Base-by-base conservation (phyloP, 2,797 vertebrate species). In the Cyclura pinguis region DNA sequence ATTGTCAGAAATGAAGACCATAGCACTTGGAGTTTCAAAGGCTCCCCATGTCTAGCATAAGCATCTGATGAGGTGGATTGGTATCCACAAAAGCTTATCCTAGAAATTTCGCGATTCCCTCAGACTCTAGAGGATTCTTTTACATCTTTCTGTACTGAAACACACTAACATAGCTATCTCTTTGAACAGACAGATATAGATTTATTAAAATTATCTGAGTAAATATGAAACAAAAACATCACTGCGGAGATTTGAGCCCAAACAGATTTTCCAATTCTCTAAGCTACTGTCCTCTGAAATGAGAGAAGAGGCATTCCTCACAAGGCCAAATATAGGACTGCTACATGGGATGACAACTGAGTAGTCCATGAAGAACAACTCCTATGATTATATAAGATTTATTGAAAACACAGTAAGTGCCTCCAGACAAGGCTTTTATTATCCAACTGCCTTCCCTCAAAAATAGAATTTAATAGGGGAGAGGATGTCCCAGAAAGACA, bases 351-450 rank as follows among this genome's bases (percentile, higher is more conserved):
- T 86, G 90, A 18, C 72, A 89, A 62, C 0, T 85, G n/a, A 93
- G 89, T 35, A 8, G 73, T 55, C 77, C 86, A 93, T 78, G 88
- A 80, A 80, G 87, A 91, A 74, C 16, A 14, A 27, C 57, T 12
- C 4, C 14, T 38, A 72, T n/a, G 42, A 47, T 78, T 69, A n/a
- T 73, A 22, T 50, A 47, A 59, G 13, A 2, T 64, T 12, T 84
- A 77, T 18, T 80, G 29, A 82, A 84, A 78, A 81, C 7, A 2
- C 32, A 16, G 13, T n/a, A 52, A 14, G 50, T 18, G 78, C 12
- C 1, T 55, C 50, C 50, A 81, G 80, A 81, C 6, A 76, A 73
- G 14, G 69, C 9, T 38, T 76, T 76, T 7, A 42, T 38, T 42
- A 18, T 20, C 12, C 74, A 7, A 14, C 1, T 76, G 35, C 38